Conservation (phyloP, 2,113 vertebrate genomes). For the Porphyrio hochstetteri region DNA sequence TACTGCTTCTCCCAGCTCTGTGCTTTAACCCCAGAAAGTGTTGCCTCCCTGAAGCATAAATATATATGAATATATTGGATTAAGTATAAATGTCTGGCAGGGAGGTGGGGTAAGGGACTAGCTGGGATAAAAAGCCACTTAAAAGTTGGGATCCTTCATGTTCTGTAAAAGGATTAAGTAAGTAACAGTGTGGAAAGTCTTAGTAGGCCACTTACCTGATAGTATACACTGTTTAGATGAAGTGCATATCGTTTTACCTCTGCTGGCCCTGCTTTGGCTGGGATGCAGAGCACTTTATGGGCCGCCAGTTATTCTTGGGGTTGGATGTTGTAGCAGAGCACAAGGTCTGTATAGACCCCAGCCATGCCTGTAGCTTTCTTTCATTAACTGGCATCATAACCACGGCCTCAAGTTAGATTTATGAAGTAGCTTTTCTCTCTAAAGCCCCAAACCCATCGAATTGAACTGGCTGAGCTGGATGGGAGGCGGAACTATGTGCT, state of each 20-base stretch:
- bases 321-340: background rate
- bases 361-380: background rate
- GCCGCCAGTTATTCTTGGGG: rapidly evolving
- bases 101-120: background rate
- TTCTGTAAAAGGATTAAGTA: background rate
- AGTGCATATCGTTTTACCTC: rapidly evolving
- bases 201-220: background rate
- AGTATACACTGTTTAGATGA: background rate
- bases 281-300: rapidly evolving
- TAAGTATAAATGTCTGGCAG: rapidly evolving
- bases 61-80: too few species aligned
- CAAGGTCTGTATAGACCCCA: rapidly evolving
- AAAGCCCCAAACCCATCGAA: background rate
- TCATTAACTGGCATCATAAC: background rate
- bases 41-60: too few species aligned
- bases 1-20: background rate
- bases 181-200: background rate
- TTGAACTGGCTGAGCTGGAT: background rate
- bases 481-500: background rate
- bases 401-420: background rate
- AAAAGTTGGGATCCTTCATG: rapidly evolving
- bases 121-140: rapidly evolving
- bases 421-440: background rate
- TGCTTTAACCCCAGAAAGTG: background rate
- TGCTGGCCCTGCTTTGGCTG: background rate